Conservation (phyloP, 1,140 invertebrate species). For the Leptopilina clavipes region DNA sequence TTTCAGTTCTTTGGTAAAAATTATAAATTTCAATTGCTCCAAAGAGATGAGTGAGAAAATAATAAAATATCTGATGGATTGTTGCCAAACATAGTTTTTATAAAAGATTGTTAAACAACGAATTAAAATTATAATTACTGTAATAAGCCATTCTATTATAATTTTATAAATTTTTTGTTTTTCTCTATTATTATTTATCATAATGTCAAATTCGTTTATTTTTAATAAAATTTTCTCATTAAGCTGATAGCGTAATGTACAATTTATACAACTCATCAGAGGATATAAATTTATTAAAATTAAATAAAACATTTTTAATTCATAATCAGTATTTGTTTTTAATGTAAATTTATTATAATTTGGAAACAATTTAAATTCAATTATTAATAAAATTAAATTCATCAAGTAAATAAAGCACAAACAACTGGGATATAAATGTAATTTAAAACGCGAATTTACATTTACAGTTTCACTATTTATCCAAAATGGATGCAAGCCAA, state of each 20-base stretch:
- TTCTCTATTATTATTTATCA: background rate
- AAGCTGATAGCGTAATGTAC: background rate
- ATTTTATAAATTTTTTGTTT: background rate
- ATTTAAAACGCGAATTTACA: background rate
- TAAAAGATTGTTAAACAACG: background rate
- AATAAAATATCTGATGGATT: background rate
- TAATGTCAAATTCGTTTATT: background rate
- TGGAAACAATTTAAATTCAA: background rate
- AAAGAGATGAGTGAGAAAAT: background rate
- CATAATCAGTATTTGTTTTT: background rate
- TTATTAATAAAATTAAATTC: background rate
- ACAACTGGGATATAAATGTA: background rate
- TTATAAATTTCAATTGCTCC: background rate
- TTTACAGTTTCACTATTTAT: background rate
- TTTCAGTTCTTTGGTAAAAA: background rate
- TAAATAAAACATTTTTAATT: background rate
- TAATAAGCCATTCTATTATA: background rate
- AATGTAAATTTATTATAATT: background rate
- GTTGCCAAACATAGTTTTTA: background rate
- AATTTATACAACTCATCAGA: background rate
- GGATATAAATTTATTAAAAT: background rate
- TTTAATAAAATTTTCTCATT: background rate
- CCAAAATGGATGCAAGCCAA: background rate
- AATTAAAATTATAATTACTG: background rate
- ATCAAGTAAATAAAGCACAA: background rate